These are phyloP conservation scores for Phortica magna DNA, from an alignment of 2,888 invertebrate genomes.

Conservation along the genomic window DNA sequence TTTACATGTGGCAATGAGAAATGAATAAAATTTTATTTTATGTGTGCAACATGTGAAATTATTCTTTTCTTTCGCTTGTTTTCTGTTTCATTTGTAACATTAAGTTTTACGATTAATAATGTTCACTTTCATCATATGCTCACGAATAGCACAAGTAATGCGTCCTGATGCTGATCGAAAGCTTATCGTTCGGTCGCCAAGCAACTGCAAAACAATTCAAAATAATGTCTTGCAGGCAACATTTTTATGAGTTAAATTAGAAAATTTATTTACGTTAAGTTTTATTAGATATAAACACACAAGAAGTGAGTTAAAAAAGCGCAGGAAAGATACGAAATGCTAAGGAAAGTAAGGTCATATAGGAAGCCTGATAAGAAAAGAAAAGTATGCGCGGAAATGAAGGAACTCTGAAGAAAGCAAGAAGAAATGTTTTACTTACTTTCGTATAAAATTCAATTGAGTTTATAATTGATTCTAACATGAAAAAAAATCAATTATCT, in stretches of 20 bases:
- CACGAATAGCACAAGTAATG: background rate
- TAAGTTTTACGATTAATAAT: slow-evolving; percentile 61
- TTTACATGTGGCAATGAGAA: slow-evolving; percentile 66
- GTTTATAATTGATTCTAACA: too few relatives aligned
- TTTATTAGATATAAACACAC: background rate
- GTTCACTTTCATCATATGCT: background rate
- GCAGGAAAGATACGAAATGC: too few relatives aligned
- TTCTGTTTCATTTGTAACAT: slow-evolving; percentile 51
- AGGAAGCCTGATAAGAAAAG: too few relatives aligned
- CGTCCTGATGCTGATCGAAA: slow-evolving; percentile 21
- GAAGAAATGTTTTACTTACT: too few relatives aligned
- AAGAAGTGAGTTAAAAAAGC: background rate
- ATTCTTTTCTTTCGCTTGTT: slow-evolving; percentile 50
- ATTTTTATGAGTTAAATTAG: background rate
- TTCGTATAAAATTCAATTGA: too few relatives aligned
- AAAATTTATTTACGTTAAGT: background rate
- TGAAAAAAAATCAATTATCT: too few relatives aligned
- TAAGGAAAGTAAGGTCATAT: too few relatives aligned
- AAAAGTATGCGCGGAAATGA: too few relatives aligned
- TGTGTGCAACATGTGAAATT: slow-evolving; percentile 74
- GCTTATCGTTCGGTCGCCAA: background rate
- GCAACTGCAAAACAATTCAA: slow-evolving; percentile 22
- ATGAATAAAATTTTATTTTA: slow-evolving; percentile 76
- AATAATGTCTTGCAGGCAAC: slow-evolving; percentile 15
- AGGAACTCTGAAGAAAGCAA: too few relatives aligned